Evolutionary conservation across 2,797 vertebrate genomes (phyloP).

Genomic region (Xiphorhynchus erythropygius): DNA sequence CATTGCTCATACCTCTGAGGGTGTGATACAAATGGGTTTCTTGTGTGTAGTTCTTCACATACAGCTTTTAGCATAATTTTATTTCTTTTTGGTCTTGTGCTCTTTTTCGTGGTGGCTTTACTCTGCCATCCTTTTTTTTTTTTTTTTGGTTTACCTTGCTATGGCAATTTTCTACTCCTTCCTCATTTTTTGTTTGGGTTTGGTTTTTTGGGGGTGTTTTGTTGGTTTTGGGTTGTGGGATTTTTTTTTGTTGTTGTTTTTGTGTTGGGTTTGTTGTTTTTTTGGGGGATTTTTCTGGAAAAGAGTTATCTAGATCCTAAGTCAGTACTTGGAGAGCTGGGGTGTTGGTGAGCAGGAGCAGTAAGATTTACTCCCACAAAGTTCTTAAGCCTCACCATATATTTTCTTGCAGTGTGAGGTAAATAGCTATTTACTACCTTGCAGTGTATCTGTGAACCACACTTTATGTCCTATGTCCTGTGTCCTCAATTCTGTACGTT

Average conservation of each 20-base stretch:
- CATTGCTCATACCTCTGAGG: background rate
- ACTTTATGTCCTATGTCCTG: background rate
- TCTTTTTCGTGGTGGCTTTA: background rate
- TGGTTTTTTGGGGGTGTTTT: too few relatives aligned
- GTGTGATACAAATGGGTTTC: background rate
- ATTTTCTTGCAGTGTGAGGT: background rate
- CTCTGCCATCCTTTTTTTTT: background rate
- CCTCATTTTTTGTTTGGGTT: background rate
- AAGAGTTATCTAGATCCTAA: background rate
- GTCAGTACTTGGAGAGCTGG: background rate
- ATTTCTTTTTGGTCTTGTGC: background rate
- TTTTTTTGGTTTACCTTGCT: background rate
- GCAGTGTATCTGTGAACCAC: background rate
- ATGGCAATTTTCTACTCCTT: background rate
- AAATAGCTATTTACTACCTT: background rate
- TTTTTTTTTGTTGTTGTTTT: too few relatives aligned
- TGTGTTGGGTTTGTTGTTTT: too few relatives aligned
- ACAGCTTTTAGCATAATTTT: background rate
- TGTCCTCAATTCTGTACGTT: background rate
- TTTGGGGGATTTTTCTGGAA: background rate
- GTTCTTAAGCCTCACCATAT: background rate
- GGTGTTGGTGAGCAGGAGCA: accelerated
- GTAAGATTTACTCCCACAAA: background rate
- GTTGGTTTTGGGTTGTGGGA: too few relatives aligned
- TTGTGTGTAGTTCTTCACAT: background rate